Percentiles rank a stretch among this genome's conserved stretches.
These are phyloP conservation scores for Stegodyphus dumicola DNA, from an alignment of 1,140 invertebrate genomes.

Conservation along the genomic window DNA sequence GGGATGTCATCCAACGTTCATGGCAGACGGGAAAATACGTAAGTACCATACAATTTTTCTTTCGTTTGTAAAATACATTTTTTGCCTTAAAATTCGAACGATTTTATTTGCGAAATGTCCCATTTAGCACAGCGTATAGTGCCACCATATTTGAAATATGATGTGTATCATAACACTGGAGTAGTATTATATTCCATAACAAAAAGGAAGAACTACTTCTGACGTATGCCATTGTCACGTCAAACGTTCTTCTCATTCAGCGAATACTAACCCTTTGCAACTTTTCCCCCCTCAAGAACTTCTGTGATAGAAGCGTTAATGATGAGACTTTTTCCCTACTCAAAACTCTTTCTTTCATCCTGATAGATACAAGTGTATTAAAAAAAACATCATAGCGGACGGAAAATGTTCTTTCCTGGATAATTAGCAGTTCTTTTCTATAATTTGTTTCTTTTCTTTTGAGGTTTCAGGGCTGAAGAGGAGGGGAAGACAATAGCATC, in stretches of 20 bases:
- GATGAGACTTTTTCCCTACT: slow-evolving; percentile 25
- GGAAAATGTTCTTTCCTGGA: slow-evolving; percentile 42
- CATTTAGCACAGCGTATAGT: too few relatives aligned
- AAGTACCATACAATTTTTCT: too few relatives aligned
- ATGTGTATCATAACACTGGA: too few relatives aligned
- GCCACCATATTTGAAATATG: too few relatives aligned
- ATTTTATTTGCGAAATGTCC: too few relatives aligned
- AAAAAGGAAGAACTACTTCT: neutral
- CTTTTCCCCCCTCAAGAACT: too few relatives aligned
- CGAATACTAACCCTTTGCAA: neutral
- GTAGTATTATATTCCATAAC: too few relatives aligned
- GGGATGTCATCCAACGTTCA: too few relatives aligned
- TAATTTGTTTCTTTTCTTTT: neutral
- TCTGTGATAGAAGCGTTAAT: slow-evolving; percentile 33
- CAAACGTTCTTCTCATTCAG: neutral
- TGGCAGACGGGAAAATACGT: too few relatives aligned
- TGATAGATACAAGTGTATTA: slow-evolving; percentile 18
- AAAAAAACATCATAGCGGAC: slow-evolving; percentile 16
- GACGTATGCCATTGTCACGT: neutral
- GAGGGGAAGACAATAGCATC: slow-evolving; percentile 20
- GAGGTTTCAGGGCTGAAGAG: neutral
- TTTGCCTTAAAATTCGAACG: too few relatives aligned
- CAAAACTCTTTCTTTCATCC: neutral
- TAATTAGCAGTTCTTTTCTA: slow-evolving; percentile 50
- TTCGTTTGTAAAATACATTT: too few relatives aligned